These are phyloP conservation scores for Kudoa iwatai DNA, from an alignment of 30 jellyfish, hydroid and myxozoan genomes.

Conservation along the genomic window DNA sequence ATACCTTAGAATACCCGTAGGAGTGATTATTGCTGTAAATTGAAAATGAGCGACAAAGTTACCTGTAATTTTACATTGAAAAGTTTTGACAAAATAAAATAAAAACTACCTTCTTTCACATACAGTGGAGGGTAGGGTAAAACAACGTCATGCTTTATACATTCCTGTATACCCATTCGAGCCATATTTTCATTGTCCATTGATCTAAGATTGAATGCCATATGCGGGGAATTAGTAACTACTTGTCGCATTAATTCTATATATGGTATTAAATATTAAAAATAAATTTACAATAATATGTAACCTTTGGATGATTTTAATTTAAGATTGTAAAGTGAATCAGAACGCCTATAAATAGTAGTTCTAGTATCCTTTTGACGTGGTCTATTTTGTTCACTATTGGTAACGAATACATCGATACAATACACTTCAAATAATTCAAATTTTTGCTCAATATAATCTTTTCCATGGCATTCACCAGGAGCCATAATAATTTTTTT, in stretches of 20 bases:
- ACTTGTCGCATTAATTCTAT: neutral
- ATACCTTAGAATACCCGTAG: constrained; percentile 66
- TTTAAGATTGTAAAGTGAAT: constrained; percentile 20
- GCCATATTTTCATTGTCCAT: constrained; percentile 81
- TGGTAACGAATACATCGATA: constrained; percentile 32
- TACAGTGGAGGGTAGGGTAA: constrained; percentile 48
- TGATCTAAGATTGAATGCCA: constrained; percentile 7
- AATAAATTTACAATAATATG: neutral
- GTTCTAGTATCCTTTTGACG: constrained; percentile 57
- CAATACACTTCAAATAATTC: constrained; percentile 63
- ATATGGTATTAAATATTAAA: no score
- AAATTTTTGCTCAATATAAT: constrained; percentile 47
- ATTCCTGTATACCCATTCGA: constrained; percentile 45
- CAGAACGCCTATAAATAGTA: constrained; percentile 53
- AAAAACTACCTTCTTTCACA: constrained; percentile 33
- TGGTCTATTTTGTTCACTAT: constrained; percentile 48
- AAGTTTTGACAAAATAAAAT: neutral
- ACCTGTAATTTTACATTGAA: constrained; percentile 13
- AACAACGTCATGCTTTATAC: constrained; percentile 47
- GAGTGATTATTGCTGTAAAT: constrained; percentile 61
- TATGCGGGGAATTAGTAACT: neutral
- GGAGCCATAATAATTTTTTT: neutral
- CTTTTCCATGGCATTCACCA: constrained; percentile 13
- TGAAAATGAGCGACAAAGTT: constrained; percentile 78
- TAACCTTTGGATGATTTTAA: constrained; percentile 73